Conservation (phyloP, 2,797 vertebrate species). For the Fringilla coelebs region DNA sequence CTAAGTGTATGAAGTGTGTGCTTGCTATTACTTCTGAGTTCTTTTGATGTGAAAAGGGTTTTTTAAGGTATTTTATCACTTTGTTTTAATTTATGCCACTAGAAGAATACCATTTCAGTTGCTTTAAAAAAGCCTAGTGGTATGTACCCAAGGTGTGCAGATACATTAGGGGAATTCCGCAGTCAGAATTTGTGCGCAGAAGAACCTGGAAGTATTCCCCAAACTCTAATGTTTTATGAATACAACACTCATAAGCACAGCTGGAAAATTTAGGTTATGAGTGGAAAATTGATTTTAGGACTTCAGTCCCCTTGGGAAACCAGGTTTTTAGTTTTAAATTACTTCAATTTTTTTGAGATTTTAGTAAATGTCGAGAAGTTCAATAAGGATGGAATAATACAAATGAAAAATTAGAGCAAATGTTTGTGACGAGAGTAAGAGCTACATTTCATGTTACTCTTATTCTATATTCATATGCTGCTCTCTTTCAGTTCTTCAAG, state of each 20-base stretch:
- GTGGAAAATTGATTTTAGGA: conserved; percentile 9
- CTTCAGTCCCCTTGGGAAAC: background rate
- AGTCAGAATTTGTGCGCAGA: background rate
- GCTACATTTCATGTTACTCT: background rate
- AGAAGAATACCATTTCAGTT: background rate
- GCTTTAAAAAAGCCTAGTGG: background rate
- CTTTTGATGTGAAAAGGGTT: background rate
- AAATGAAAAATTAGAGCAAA: background rate
- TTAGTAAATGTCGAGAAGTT: background rate
- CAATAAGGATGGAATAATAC: background rate
- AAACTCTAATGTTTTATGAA: background rate
- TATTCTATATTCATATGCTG: background rate
- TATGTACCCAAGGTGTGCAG: background rate
- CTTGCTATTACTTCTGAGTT: background rate
- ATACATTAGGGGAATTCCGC: background rate
- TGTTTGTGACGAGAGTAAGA: background rate
- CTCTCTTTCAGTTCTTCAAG: background rate
- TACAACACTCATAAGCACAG: background rate
- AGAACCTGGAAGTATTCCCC: background rate
- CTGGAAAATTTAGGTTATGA: conserved; percentile 4
- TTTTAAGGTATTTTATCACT: background rate
- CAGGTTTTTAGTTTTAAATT: background rate
- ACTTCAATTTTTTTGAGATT: background rate
- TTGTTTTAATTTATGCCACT: background rate
- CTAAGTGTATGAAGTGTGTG: background rate